phyloP scores from a whole-genome alignment of 2,113 vertebrate genomes.

The Laticauda laticaudata region DNA sequence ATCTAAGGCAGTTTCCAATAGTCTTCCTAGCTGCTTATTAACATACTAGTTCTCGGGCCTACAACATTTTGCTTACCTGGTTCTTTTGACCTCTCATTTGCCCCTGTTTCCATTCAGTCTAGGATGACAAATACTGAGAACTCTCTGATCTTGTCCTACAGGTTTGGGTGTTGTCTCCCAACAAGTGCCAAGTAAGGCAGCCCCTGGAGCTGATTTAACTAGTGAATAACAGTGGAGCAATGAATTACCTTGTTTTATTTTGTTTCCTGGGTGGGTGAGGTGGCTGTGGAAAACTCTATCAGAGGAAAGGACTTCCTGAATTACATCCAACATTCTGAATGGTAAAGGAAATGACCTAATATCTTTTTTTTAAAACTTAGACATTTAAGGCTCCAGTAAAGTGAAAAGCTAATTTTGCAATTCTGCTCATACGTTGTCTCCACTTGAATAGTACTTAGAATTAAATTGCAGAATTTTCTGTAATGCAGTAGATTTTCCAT shows the following conservation, averaged over 20 bases:
- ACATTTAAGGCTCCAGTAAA: neutral
- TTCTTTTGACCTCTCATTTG: accelerated
- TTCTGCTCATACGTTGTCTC: neutral
- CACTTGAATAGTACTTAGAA: neutral
- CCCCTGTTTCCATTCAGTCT: neutral
- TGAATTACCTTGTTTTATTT: neutral
- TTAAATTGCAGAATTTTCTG: constrained; percentile 18
- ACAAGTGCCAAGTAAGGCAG: neutral
- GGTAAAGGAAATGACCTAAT: accelerated
- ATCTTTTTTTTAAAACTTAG: neutral
- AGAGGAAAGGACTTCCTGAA: neutral
- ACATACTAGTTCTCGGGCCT: neutral
- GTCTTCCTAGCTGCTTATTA: neutral
- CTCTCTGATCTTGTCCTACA: neutral
- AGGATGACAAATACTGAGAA: accelerated
- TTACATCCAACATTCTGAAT: accelerated
- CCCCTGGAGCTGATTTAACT: neutral
- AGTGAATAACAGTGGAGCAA: neutral
- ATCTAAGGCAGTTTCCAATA: neutral
- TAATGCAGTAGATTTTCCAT: constrained; percentile 24
- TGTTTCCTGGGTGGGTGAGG: neutral
- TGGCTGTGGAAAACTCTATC: neutral
- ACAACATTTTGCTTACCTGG: accelerated
- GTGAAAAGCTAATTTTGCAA: neutral
- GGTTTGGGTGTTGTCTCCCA: neutral